phyloP scores from a whole-genome alignment of 2,113 vertebrate genomes.

The Trogon surrucura region DNA sequence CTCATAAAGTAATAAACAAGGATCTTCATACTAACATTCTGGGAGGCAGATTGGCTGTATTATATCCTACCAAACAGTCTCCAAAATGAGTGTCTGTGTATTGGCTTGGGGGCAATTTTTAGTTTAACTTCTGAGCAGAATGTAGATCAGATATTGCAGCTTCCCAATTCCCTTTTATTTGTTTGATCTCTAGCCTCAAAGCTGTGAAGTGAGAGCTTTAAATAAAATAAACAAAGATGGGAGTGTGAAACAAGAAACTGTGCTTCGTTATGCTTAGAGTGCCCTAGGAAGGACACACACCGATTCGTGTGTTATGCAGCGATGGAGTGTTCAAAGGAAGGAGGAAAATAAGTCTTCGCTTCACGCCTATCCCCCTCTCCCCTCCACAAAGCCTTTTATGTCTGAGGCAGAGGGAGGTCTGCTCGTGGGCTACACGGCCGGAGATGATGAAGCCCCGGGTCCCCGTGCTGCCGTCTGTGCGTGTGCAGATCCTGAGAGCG shows the following conservation, averaged over 20 bases:
- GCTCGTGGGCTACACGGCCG: not conserved
- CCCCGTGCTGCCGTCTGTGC: not conserved
- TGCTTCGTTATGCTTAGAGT: not conserved
- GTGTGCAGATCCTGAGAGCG: not conserved
- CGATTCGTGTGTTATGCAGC: not conserved
- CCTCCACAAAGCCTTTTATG: not conserved
- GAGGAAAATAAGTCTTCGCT: not conserved
- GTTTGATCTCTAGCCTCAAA: constrained; percentile 60
- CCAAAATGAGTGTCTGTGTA: not conserved
- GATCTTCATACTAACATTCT: not conserved
- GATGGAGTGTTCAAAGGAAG: not conserved
- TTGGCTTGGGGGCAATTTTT: constrained; percentile 27
- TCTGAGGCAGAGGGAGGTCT: not conserved
- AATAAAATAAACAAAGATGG: constrained; percentile 58
- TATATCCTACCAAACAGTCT: not conserved
- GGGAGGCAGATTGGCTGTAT: not conserved
- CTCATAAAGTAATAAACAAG: not conserved
- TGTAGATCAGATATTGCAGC: constrained; percentile 17
- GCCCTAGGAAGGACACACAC: not conserved
- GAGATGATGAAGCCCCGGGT: not conserved
- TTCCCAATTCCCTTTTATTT: constrained; percentile 51
- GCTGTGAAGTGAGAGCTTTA: constrained; percentile 44
- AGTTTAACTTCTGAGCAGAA: constrained; percentile 36
- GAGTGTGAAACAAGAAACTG: constrained; percentile 31
- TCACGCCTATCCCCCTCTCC: not conserved